Percentiles rank a stretch among this genome's conserved stretches.
Evolutionary conservation across 2,888 invertebrate species (phyloP).

Genomic region (Lasioglossum pauxillum): DNA sequence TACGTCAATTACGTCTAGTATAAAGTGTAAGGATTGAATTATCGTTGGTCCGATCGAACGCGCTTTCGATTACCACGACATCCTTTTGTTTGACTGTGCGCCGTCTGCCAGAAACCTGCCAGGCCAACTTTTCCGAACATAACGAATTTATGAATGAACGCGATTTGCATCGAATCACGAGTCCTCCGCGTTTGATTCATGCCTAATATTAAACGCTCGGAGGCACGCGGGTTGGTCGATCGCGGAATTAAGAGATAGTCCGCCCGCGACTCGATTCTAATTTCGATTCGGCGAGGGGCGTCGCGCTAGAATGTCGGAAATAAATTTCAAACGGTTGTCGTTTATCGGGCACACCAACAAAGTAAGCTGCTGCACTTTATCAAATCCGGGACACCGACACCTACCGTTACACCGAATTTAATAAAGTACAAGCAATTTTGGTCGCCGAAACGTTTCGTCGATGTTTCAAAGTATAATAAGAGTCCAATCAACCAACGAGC

Average conservation of each 20-base stretch:
- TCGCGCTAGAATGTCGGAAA: neutral
- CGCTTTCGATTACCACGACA: neutral
- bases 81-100: neutral
- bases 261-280: conserved; percentile 2
- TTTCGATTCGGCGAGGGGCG: neutral
- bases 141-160: conserved; percentile 13
- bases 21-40: too few relatives aligned
- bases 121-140: neutral
- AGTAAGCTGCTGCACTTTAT: neutral
- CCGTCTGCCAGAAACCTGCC: neutral
- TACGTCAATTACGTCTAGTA: too few relatives aligned
- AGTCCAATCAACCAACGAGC: neutral
- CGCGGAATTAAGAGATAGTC: conserved; percentile 8
- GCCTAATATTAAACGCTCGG: conserved; percentile 2
- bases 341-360: neutral
- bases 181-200: neutral
- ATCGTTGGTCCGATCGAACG: neutral
- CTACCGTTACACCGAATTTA: neutral
- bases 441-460: neutral
- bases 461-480: neutral
- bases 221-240: neutral
- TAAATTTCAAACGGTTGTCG: neutral
- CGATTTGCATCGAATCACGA: conserved; percentile 10
- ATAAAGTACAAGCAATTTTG: neutral
- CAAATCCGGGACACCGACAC: neutral